Conservation (phyloP, 2,113 vertebrate genomes). For the Pelvicachromis taeniatus region DNA sequence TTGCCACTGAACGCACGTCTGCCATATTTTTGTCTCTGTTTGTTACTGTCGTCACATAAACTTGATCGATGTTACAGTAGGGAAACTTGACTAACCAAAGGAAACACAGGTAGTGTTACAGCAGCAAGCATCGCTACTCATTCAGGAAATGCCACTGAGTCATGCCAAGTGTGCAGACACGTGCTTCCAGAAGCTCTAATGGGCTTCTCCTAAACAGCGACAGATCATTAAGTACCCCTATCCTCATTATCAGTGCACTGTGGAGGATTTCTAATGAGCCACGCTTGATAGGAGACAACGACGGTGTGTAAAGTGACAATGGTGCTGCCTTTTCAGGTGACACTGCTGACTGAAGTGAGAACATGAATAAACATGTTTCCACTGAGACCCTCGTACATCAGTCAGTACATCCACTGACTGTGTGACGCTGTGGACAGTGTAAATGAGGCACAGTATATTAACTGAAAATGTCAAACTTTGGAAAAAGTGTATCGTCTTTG, state of each 20-base stretch:
- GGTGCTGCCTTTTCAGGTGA: neutral
- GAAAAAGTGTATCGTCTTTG: too few relatives aligned
- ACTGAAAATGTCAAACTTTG: too few relatives aligned
- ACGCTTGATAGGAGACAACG: neutral
- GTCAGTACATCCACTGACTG: too few relatives aligned
- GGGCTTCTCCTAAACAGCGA: neutral
- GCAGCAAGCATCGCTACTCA: neutral
- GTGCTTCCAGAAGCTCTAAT: neutral
- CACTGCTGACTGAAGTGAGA: neutral
- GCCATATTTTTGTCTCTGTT: neutral
- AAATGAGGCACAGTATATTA: too few relatives aligned
- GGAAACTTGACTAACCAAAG: neutral
- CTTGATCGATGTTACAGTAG: neutral
- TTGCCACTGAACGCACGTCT: neutral
- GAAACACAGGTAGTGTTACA: neutral
- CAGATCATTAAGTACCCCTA: neutral
- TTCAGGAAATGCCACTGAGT: neutral
- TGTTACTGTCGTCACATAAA: neutral
- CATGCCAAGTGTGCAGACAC: neutral
- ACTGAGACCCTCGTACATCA: neutral
- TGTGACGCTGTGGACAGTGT: too few relatives aligned
- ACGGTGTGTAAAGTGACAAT: neutral
- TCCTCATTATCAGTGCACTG: neutral
- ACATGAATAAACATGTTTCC: neutral
- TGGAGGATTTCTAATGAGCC: neutral